A percentile compares a stretch with the other conserved stretches of the same genome.
Conservation (phyloP, 2,888 invertebrate genomes). For the Drymonia ruficornis region DNA sequence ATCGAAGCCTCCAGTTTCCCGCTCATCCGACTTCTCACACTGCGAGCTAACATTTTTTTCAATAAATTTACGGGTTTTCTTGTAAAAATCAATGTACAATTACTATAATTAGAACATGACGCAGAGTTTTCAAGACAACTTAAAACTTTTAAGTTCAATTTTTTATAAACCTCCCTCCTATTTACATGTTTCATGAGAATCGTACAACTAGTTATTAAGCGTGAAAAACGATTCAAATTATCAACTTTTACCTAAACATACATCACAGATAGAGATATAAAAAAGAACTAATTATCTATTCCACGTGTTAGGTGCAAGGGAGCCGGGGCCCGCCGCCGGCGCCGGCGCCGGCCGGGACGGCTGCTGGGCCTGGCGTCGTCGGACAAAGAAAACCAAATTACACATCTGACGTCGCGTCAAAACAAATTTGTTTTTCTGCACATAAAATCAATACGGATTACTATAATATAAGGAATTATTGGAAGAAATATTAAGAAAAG, state of each 20-base stretch:
- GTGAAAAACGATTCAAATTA: slow-evolving; percentile 71
- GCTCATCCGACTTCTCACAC: slow-evolving; percentile 26
- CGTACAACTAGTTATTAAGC: slow-evolving; percentile 65
- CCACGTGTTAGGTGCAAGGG: slow-evolving; percentile 28
- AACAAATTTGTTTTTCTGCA: slow-evolving; percentile 73
- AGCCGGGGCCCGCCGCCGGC: neutral
- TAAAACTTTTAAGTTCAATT: slow-evolving; percentile 52
- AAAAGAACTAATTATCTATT: slow-evolving; percentile 58
- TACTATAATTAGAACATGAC: slow-evolving; percentile 28
- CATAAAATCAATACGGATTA: slow-evolving; percentile 56
- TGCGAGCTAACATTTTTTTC: slow-evolving; percentile 18
- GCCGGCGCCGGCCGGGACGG: slow-evolving; percentile 2
- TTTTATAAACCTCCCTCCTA: slow-evolving; percentile 53
- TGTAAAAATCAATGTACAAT: slow-evolving; percentile 36
- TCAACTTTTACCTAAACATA: slow-evolving; percentile 82
- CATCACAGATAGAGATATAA: slow-evolving; percentile 81
- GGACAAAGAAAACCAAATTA: slow-evolving; percentile 47
- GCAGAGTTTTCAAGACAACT: slow-evolving; percentile 41
- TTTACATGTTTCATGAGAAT: slow-evolving; percentile 63
- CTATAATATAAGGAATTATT: slow-evolving; percentile 46
- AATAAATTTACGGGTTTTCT: slow-evolving; percentile 28
- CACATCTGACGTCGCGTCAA: slow-evolving; percentile 53
- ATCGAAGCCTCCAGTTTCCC: neutral
- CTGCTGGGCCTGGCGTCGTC: slow-evolving; percentile 4
- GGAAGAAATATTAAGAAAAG: slow-evolving; percentile 55